Evolutionary conservation across 2,888 invertebrate genomes (phyloP), one percentile per base, ranked within the genome.

Genomic region (Hirtodrosophila alboralis): DNA sequence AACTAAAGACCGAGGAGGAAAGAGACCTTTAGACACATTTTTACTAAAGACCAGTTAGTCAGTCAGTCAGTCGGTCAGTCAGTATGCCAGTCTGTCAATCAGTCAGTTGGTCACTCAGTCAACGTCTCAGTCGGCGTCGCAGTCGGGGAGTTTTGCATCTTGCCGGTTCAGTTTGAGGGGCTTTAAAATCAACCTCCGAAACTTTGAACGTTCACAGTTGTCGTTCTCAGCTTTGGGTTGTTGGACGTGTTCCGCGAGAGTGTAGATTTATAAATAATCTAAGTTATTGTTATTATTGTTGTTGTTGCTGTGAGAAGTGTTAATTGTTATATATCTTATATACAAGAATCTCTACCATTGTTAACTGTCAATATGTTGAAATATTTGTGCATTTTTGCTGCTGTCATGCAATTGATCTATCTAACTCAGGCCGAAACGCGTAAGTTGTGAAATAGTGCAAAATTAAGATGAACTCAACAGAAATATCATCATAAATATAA

Each of bases 181-280:
- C 80, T 84, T 80, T 80, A 77, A 84, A 79, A 84, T 69, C 81
- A 21, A 33, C 41, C 44, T 33, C 51, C 33, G 34, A 40, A 58
- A 48, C 34, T 48, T 54, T 26, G 40, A 45, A 13, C 61, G 60
- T 51, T 49, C 69, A 78, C 84, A 80, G 79, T 80, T 59, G 60
- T 49, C 58, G 60, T 77, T 80, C 81, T 84, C 66, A 59, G 72
- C 69, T 77, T 54, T 60, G 63, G 44, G 66, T 57, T 21, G 57
- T 58, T 66, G 51, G 81, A 74, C 72, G 77, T 74, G 43, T 33
- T 23, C 34, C 5, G 3, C 27, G 16, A 26, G 10, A 54, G 59
- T 12, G 28, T 23, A 34, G 21, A 45, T 38, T 33, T 40, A 28
- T 40, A 49, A 47, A 36, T 13, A 45, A 26, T 21, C 16, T 48